Percentiles rank a stretch among this genome's conserved stretches.
Evolutionary conservation across 2,888 invertebrate genomes (phyloP).

Genomic region (Ormyrus pomaceus): DNA sequence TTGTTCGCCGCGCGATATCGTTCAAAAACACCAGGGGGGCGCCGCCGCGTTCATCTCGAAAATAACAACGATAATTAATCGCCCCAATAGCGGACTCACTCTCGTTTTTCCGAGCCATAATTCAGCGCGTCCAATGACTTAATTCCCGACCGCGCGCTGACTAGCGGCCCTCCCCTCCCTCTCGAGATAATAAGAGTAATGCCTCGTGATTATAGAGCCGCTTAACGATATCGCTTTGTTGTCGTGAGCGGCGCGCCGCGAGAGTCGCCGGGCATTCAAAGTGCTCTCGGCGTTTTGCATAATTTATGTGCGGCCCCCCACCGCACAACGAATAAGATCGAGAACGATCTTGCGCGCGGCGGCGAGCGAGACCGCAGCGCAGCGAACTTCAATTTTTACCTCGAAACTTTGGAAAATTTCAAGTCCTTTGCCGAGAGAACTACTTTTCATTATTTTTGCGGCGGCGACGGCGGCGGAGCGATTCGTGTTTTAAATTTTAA

Average conservation of each 20-base stretch:
- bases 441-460: conserved; percentile 15
- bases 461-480: background rate
- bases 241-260: conserved; percentile 44
- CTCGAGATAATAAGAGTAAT: conserved; percentile 68
- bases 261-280: conserved; percentile 55
- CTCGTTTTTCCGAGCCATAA: conserved; percentile 57
- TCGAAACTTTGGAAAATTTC: conserved; percentile 20
- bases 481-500: background rate
- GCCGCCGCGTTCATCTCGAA: too few relatives aligned
- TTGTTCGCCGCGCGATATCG: too few relatives aligned
- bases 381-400: conserved; percentile 26
- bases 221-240: conserved; percentile 63
- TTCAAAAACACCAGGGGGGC: too few relatives aligned
- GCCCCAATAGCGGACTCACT: conserved; percentile 6
- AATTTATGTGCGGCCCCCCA: conserved; percentile 57
- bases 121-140: conserved; percentile 63
- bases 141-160: conserved; percentile 60
- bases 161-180: conserved; percentile 37
- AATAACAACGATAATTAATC: background rate
- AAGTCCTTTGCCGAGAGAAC: background rate
- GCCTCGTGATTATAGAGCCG: conserved; percentile 65
- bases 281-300: conserved; percentile 55
- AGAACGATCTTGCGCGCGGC: background rate
- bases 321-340: conserved; percentile 11
- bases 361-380: background rate